Base-by-base conservation (phyloP, 2,888 invertebrate species). In the Podotricha telesiphe region DNA sequence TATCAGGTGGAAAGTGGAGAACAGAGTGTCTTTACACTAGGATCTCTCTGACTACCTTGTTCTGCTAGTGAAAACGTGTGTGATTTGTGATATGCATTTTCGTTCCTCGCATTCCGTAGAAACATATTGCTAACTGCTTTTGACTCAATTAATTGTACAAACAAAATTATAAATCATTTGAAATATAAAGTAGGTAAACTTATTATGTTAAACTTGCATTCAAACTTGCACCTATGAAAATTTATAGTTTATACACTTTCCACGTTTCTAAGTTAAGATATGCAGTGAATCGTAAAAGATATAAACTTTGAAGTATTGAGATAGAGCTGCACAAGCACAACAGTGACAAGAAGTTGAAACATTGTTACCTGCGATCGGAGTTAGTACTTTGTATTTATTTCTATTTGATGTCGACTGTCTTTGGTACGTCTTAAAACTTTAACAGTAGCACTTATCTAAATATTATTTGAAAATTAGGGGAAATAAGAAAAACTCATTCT, bases 251-350 rank as follows among this genome's bases (percentile, higher is more conserved):
- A 34, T 48, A 50, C 34, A 34, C 19, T 34, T 20, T 42, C 37
- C 50, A 37, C 62, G 62, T 50, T 8, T 62, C 37, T 34, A 62
- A 62, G 62, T 67, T 34, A 67, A 67, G 67, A 47, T 62, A 67
- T 62, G 62, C 67, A 67, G 8, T n/a, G 61, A 59, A 65, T 48
- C 58, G 65, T 59, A 50, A 62, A 47, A 53, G 59, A 28, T 51
- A 67, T 62, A 67, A 62, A 67, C 37, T 61, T 47, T 19, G 40
- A 67, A 67, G 67, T 67, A 55, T 61, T 50, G 53, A 55, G 62
- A 20, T 53, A 53, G 34, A 37, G 19, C 34, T 28, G 48, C 17
- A 34, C 37, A n/a, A n/a, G n/a, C n/a, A n/a, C n/a, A n/a, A n/a
- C n/a, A 62, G 8, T 37, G 50, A 62, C 48, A 37, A 48, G 37